phyloP scores from a whole-genome alignment of 1,140 invertebrate genomes.

The Hyles euphorbiae region DNA sequence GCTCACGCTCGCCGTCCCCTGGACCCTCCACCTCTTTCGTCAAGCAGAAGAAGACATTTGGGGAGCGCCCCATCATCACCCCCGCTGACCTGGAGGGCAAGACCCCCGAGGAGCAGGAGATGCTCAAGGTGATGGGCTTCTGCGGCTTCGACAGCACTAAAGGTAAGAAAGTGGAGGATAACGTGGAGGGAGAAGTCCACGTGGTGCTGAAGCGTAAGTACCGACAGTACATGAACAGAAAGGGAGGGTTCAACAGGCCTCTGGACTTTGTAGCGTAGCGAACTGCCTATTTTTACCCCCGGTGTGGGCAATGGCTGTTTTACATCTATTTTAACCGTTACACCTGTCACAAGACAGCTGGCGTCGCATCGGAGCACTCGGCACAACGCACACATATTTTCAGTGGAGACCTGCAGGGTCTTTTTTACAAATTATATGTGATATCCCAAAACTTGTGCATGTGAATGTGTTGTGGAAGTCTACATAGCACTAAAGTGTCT shows the following conservation, averaged over 20 bases:
- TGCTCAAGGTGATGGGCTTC: constrained; percentile 98
- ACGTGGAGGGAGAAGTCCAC: constrained; percentile 94
- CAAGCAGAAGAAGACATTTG: constrained; percentile 56
- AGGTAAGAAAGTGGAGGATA: constrained; percentile 95
- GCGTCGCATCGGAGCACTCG: not conserved
- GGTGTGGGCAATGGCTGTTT: not conserved
- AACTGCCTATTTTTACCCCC: constrained; percentile 13
- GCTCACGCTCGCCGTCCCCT: constrained; percentile 44
- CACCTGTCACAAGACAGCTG: not conserved
- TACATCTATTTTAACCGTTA: not conserved
- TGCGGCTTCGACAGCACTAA: constrained; percentile 96
- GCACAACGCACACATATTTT: constrained; percentile 9
- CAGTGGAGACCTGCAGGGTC: constrained; percentile 39
- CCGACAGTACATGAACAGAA: constrained; percentile 99
- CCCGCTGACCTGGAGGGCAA: constrained; percentile 88
- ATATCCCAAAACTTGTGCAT: constrained; percentile 1
- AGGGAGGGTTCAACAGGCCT: constrained; percentile 98
- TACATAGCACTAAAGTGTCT: no score
- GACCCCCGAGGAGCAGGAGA: constrained; percentile 94
- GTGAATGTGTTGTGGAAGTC: not conserved
- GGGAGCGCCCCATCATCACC: constrained; percentile 78
- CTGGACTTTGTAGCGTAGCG: constrained; percentile 92
- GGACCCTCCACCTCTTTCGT: constrained; percentile 55
- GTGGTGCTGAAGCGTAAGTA: constrained; percentile 98
- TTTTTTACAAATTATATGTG: constrained; percentile 9